A percentile compares a stretch with the other conserved stretches of the same genome.
Evolutionary conservation across 2,888 invertebrate species (phyloP).

Genomic region (Drosophila imparisetae): DNA sequence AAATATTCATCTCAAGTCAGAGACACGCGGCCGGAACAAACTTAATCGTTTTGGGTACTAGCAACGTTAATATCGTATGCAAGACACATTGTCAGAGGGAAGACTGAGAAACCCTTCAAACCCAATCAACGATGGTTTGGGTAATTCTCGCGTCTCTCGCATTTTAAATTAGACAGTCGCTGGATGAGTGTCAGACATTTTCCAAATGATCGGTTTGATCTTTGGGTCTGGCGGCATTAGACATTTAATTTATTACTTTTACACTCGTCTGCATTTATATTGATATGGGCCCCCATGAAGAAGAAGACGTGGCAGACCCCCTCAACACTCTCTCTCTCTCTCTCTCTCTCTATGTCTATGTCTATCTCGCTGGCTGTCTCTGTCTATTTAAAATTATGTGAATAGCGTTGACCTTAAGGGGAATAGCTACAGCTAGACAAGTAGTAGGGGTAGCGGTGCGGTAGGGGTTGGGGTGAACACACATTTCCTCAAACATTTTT

Average conservation of each 20-base stretch:
- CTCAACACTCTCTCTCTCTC: constrained; percentile 20
- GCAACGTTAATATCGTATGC: constrained; percentile 24
- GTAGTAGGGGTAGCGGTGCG: background rate
- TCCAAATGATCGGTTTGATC: constrained; percentile 57
- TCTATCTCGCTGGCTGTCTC: background rate
- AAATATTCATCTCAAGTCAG: background rate
- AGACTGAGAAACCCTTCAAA: constrained; percentile 35
- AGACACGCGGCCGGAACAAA: constrained; percentile 26
- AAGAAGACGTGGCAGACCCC: background rate
- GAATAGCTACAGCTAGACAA: constrained; percentile 18
- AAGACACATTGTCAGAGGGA: background rate
- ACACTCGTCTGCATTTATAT: constrained; percentile 14
- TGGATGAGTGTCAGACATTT: constrained; percentile 39
- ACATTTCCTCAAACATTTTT: constrained; percentile 54
- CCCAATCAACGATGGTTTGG: constrained; percentile 8
- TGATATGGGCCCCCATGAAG: constrained; percentile 37
- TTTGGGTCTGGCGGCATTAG: constrained; percentile 58
- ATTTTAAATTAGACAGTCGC: constrained; percentile 50
- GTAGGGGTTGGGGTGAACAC: background rate
- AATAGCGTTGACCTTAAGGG: constrained; percentile 58
- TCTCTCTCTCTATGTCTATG: background rate
- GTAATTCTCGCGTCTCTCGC: constrained; percentile 34
- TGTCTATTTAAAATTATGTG: constrained; percentile 38
- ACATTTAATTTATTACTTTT: constrained; percentile 70
- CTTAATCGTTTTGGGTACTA: background rate